These are phyloP conservation scores for Osmerus mordax DNA, from an alignment of 2,113 vertebrate genomes.

Conservation along the genomic window DNA sequence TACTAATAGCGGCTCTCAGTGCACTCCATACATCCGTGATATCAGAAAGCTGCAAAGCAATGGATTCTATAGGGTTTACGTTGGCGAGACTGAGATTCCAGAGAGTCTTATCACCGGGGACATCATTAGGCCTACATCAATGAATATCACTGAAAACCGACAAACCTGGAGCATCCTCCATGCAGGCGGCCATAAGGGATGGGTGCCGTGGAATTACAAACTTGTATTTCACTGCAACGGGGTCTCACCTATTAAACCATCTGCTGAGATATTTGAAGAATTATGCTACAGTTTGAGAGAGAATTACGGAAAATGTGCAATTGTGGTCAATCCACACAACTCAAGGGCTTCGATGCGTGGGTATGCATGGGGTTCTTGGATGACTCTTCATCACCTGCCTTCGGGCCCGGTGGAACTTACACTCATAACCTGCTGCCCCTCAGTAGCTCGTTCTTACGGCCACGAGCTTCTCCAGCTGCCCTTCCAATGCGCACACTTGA, in stretches of 20 bases:
- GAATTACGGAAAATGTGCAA: conserved; percentile 19
- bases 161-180: conserved; percentile 19
- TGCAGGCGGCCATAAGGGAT: conserved; percentile 21
- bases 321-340: conserved; percentile 13
- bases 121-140: not conserved
- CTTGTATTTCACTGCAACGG: conserved; percentile 9
- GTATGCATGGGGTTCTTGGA: not conserved
- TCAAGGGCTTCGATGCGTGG: not conserved
- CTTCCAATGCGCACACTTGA: conserved; percentile 15
- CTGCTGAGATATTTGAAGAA: conserved; percentile 17
- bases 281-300: conserved; percentile 16
- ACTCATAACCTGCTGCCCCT: conserved; percentile 13
- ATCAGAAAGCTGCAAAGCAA: conserved; percentile 17
- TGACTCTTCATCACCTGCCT: not conserved
- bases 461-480: conserved; percentile 23
- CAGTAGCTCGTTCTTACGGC: conserved; percentile 5
- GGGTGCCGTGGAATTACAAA: conserved; percentile 32
- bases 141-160: not conserved
- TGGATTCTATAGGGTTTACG: conserved; percentile 17
- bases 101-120: conserved; percentile 27
- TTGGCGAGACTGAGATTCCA: conserved; percentile 18
- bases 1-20: conserved; percentile 3
- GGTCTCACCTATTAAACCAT: not conserved
- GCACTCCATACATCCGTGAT: conserved; percentile 6
- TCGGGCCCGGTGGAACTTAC: conserved; percentile 5